Evolutionary conservation across 2,888 invertebrate species (phyloP).

Genomic region (Linnaemya tessellans): DNA sequence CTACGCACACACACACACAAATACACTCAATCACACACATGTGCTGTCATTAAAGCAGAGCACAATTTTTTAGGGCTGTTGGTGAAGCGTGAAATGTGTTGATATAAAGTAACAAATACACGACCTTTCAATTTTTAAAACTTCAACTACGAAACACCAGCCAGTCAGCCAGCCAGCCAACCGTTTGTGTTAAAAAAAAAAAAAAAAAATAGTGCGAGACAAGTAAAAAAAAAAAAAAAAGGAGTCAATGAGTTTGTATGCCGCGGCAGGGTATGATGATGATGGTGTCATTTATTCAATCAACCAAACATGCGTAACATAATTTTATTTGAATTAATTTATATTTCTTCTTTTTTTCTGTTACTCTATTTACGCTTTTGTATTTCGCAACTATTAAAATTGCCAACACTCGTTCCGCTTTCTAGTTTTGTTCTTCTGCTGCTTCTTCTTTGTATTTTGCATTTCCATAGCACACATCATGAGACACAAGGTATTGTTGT

Average conservation of each 20-base stretch:
- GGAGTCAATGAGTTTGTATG: conserved; percentile 69
- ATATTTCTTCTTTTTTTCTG: conserved; percentile 41
- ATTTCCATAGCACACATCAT: conserved; percentile 42
- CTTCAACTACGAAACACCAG: conserved; percentile 53
- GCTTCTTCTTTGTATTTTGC: not conserved
- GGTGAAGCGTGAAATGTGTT: conserved; percentile 54
- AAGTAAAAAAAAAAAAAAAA: conserved; percentile 35
- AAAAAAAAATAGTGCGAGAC: not conserved
- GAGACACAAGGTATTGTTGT: conserved; percentile 61
- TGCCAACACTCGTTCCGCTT: conserved; percentile 45
- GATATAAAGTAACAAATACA: conserved; percentile 35
- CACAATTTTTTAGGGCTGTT: conserved; percentile 52
- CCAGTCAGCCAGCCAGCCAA: conserved; percentile 42
- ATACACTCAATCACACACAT: too few relatives aligned
- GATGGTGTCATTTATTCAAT: conserved; percentile 71
- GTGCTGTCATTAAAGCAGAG: conserved; percentile 43
- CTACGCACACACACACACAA: conserved; percentile 11
- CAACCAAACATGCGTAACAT: conserved; percentile 70
- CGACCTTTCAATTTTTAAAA: conserved; percentile 26
- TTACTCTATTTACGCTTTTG: conserved; percentile 21
- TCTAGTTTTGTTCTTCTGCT: conserved; percentile 2
- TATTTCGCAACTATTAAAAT: conserved; percentile 63
- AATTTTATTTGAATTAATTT: conserved; percentile 72
- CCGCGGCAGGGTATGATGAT: conserved; percentile 64
- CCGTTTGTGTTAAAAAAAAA: conserved; percentile 28